Evolutionary conservation across 2,797 vertebrate species (phyloP), one percentile per base, ranked within the genome.

Genomic region (Petrocephalus schoutedeni): DNA sequence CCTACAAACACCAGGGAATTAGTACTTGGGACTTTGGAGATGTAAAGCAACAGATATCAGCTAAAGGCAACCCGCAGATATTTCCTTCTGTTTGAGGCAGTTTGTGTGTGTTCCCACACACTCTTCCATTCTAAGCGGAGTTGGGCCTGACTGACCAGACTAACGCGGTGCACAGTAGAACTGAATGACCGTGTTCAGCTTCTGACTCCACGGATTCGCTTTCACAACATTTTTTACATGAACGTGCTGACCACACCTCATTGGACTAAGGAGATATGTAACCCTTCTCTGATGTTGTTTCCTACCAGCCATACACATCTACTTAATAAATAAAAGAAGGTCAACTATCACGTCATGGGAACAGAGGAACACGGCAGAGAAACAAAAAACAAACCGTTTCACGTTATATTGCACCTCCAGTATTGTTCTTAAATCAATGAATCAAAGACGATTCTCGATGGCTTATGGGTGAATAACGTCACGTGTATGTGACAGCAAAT

Each of bases 361-460:
- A 83, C 77, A 83, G 45, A 83, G 41, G 49, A 83, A 54, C 19
- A 83, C 0, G n/a, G 19, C 16, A 19, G 10, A 54, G 49, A 51
- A 53, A 54, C 51, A 83, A 28, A 10, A 83, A n/a, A 51, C 49
- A 23, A 9, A 8, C 80, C n/a, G 7, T 21, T 49, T 54, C 80
- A 84, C 21, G 3, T 53, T 84, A 54, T 54, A 84, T 53, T 84
- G 82, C 51, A 84, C 54, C 45, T 23, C 82, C 3, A 14, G n/a
- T n/a, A 54, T 54, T 16, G 10, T 12, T 54, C 58, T 86, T 51
- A 51, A 58, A 28, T 86, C 86, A 19, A 41, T 0, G n/a, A 9
- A 21, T 51, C 16, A 83, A 87, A 61, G 74, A 83, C 14, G 36
- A 83, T 83, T 87, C 23, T 83, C 53, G 28, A 86, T 77, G 41